A percentile compares a stretch with the other conserved stretches of the same genome.
Evolutionary conservation across 2,888 invertebrate species (phyloP).

Genomic region (Sinodicranocentrus sp.): DNA sequence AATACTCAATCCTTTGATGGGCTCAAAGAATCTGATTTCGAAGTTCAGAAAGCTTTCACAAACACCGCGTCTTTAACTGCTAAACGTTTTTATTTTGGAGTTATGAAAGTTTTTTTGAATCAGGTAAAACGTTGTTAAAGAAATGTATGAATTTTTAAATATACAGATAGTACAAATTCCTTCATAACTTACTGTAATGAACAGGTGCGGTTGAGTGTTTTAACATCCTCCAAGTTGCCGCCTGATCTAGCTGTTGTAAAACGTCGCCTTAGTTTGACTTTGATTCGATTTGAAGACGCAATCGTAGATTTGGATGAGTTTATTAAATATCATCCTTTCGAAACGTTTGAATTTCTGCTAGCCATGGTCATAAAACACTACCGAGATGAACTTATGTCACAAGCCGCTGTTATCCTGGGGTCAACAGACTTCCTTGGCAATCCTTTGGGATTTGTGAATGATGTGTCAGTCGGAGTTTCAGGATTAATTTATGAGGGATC

Average conservation of each 20-base stretch:
- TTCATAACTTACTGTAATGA: slow-evolving; percentile 13
- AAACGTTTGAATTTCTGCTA: slow-evolving; percentile 90
- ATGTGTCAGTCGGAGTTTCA: slow-evolving; percentile 96
- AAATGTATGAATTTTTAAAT: too few species aligned
- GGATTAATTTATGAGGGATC: slow-evolving; percentile 94
- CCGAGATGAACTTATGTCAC: slow-evolving; percentile 94
- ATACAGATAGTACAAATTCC: too few species aligned
- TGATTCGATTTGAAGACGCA: slow-evolving; percentile 98
- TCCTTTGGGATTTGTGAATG: slow-evolving; percentile 96
- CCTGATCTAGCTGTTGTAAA: slow-evolving; percentile 88
- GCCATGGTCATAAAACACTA: slow-evolving; percentile 92
- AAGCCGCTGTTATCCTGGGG: slow-evolving; percentile 96
- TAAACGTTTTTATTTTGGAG: slow-evolving; percentile 92
- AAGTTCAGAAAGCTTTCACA: slow-evolving; percentile 87
- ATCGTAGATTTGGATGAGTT: slow-evolving; percentile 94
- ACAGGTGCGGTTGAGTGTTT: slow-evolving; percentile 91
- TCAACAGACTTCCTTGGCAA: slow-evolving; percentile 99
- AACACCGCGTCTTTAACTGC: slow-evolving; percentile 90
- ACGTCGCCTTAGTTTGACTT: slow-evolving; percentile 89
- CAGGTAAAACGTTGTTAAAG: slow-evolving; percentile 84
- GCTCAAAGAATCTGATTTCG: slow-evolving; percentile 88
- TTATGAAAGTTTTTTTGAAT: slow-evolving; percentile 87
- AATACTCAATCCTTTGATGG: slow-evolving; percentile 81
- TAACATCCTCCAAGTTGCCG: slow-evolving; percentile 91
- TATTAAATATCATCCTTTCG: slow-evolving; percentile 91